Evolutionary conservation across 64 coral and sea anemone species (phyloP).

Genomic region (Montipora efflorescens): DNA sequence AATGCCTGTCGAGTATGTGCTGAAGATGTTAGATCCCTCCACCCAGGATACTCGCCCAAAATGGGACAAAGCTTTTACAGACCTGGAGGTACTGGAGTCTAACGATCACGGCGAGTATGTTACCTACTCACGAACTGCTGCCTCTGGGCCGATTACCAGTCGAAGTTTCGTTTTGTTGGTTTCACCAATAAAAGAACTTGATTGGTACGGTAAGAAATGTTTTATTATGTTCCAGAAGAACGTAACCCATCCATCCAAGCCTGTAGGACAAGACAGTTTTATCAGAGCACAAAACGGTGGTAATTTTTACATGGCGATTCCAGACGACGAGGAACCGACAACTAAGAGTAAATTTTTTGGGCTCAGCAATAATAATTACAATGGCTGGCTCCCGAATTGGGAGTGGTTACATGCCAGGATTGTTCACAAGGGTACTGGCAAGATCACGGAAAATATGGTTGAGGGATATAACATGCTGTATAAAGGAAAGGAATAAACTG

Average conservation of each 20-base stretch:
- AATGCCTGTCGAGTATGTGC: slow-evolving; percentile 23
- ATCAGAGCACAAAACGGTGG: slow-evolving; percentile 54
- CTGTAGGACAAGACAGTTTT: neutral
- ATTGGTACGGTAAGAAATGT: slow-evolving; percentile 13
- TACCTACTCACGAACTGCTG: neutral
- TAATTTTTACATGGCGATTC: slow-evolving; percentile 40
- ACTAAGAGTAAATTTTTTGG: slow-evolving; percentile 33
- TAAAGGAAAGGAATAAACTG: too few relatives aligned
- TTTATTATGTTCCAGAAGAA: slow-evolving; percentile 18
- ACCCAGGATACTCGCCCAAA: neutral
- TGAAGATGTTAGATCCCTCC: neutral
- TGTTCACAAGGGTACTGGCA: neutral
- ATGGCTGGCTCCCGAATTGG: slow-evolving; percentile 42
- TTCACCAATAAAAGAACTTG: slow-evolving; percentile 19
- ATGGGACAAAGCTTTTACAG: slow-evolving; percentile 36
- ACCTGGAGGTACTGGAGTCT: slow-evolving; percentile 36
- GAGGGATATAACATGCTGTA: neutral
- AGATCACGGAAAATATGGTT: neutral
- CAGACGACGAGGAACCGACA: neutral
- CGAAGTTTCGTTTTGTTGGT: slow-evolving; percentile 42
- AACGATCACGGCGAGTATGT: slow-evolving; percentile 6
- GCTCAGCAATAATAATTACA: slow-evolving; percentile 45
- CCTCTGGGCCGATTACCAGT: slow-evolving; percentile 9
- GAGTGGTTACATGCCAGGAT: neutral
- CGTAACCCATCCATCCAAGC: slow-evolving; percentile 37